Conservation (phyloP, 2,888 invertebrate species). For the Chydorus sphaericus region DNA sequence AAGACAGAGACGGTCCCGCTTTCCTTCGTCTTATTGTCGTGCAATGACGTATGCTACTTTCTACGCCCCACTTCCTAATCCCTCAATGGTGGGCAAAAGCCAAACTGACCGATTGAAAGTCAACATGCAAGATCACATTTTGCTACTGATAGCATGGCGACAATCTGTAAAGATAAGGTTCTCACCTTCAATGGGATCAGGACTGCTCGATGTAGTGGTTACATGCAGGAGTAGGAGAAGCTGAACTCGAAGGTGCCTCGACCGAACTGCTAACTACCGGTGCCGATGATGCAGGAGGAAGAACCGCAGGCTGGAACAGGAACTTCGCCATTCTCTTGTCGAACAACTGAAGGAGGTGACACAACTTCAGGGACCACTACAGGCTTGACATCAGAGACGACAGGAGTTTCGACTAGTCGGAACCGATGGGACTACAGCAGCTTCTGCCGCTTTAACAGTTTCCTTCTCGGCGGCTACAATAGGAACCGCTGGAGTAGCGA, state of each 20-base stretch:
- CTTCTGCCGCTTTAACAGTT: background rate
- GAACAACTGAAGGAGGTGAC: too few relatives aligned
- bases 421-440: background rate
- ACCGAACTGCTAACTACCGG: too few relatives aligned
- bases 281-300: too few relatives aligned
- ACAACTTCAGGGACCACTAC: background rate
- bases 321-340: slow-evolving; percentile 4
- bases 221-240: background rate
- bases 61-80: background rate
- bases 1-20: too few relatives aligned
- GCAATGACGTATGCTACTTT: background rate
- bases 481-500: background rate
- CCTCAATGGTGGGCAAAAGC: too few relatives aligned
- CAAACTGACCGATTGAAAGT: too few relatives aligned
- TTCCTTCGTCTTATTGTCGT: too few relatives aligned
- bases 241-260: background rate
- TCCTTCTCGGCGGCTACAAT: background rate
- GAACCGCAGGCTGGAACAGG: too few relatives aligned
- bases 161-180: background rate
- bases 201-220: slow-evolving; percentile 3
- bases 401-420: background rate
- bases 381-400: too few relatives aligned
- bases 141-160: background rate
- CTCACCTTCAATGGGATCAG: slow-evolving; percentile 2
- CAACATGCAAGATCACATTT: background rate